Percentiles rank a stretch among this genome's conserved stretches.
Evolutionary conservation across 2,888 invertebrate species (phyloP).

Genomic region (Oconnorella tubifera): DNA sequence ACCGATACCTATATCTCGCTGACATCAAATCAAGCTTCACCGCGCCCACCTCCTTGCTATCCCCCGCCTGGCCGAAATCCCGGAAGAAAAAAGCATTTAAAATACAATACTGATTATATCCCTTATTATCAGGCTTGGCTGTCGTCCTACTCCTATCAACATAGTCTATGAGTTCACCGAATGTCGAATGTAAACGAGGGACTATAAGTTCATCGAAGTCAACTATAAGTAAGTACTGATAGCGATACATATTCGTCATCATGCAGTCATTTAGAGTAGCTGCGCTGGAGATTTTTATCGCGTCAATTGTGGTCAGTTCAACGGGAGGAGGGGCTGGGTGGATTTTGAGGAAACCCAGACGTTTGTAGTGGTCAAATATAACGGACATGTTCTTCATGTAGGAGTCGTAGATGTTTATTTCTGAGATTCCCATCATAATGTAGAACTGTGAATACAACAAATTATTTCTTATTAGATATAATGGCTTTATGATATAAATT

Average conservation of each 20-base stretch:
- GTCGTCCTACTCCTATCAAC: not conserved
- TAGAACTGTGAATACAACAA: constrained; percentile 2
- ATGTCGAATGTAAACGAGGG: not conserved
- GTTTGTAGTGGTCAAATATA: not conserved
- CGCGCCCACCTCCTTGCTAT: not conserved
- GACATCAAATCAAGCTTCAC: not conserved
- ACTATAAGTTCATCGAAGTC: not conserved
- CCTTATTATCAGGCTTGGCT: not conserved
- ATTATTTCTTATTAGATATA: too few species aligned
- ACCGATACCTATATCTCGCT: not conserved
- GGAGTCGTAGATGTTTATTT: not conserved
- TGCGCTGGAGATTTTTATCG: not conserved
- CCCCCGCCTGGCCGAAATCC: not conserved
- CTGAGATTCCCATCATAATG: not conserved
- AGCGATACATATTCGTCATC: not conserved
- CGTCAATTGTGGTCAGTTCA: not conserved
- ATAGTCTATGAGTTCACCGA: not conserved
- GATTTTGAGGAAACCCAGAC: not conserved
- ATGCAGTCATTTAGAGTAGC: not conserved
- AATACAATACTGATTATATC: not conserved
- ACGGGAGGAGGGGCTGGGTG: not conserved
- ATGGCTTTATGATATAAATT: too few species aligned
- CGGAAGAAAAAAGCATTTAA: not conserved
- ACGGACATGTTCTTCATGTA: not conserved
- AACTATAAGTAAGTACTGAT: not conserved